Evolutionary conservation across 2,113 vertebrate genomes (phyloP), one percentile per base, ranked within the genome.

Genomic region (Rana temporaria): DNA sequence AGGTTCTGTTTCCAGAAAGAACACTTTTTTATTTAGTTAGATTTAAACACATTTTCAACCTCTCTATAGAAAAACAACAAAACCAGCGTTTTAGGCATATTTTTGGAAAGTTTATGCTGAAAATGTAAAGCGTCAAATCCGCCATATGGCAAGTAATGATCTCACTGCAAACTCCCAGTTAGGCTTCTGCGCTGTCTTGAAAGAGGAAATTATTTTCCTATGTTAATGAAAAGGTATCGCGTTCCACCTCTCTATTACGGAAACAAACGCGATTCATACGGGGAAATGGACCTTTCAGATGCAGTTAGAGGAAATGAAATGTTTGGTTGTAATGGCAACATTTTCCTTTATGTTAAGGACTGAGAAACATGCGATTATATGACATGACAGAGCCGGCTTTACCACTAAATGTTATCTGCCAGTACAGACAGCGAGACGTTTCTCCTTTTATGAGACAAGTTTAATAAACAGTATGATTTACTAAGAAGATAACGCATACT

Each of bases 231-330:
- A 87, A 87, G 89, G 86, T 86, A 90, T 89, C 89, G 86, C 88
- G 84, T 90, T 90, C 89, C 89, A 86, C 85, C 86, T 85, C 81
- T 7, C 76, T 89, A 87, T 87, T 90, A 86, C 87, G 84, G 89
- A 91, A 91, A 88, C 85, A 62, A 87, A 88, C 88, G 86, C 87
- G 88, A 86, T 90, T 86, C 85, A 88, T 90, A 89, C 86, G 85
- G 85, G 22, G 55, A 89, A 89, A 90, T 90, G 90, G 90, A 89
- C 89, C 88, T 90, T 92, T 93, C 89, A 85, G 85, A 88, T 87
- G 83, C 80, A 88, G 84, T 89, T 90, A 87, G 70, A 69, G 81
- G 85, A 88, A 87, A 89, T 82, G 82, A 82, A 85, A 89, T 84
- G 79, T 85, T 79, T 85, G 85, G 84, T 79, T 69, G 80, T 85